Percentiles rank a stretch among this genome's conserved stretches.
Evolutionary conservation across 2,888 invertebrate species (phyloP).

Genomic region (Drosophila mercatorum): DNA sequence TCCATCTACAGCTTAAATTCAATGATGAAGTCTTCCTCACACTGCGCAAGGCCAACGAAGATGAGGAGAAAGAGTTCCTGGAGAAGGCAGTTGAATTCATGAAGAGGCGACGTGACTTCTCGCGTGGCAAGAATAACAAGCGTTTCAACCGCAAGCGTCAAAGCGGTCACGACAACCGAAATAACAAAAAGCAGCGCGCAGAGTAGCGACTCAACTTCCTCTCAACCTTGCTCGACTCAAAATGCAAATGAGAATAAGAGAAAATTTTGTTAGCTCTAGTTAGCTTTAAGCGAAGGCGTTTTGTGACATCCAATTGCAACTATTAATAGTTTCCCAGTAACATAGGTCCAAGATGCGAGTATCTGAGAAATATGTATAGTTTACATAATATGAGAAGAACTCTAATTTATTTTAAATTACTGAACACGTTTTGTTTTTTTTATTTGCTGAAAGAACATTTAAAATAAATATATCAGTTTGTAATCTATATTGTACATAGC

Average conservation of each 20-base stretch:
- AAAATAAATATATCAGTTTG: conserved; percentile 55
- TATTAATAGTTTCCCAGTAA: conserved; percentile 51
- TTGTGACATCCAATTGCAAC: conserved; percentile 42
- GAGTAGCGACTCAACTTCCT: conserved; percentile 45
- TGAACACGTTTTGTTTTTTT: conserved; percentile 37
- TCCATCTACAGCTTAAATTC: conserved; percentile 78
- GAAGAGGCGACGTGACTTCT: conserved; percentile 86
- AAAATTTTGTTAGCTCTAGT: conserved; percentile 60
- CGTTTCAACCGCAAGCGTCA: conserved; percentile 82
- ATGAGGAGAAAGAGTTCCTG: conserved; percentile 89
- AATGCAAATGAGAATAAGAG: conserved; percentile 12
- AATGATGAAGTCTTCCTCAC: conserved; percentile 86
- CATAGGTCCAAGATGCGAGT: conserved; percentile 24
- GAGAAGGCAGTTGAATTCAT: conserved; percentile 88
- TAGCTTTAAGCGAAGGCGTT: conserved; percentile 55
- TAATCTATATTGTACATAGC: conserved; percentile 35
- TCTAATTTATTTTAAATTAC: conserved; percentile 62
- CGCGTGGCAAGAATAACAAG: conserved; percentile 72
- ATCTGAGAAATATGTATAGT: conserved; percentile 51
- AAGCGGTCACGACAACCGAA: conserved; percentile 71
- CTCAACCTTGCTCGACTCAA: conserved; percentile 4
- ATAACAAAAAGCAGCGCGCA: conserved; percentile 67
- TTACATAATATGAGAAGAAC: conserved; percentile 51
- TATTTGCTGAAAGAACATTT: conserved; percentile 35
- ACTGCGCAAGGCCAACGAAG: conserved; percentile 88